Base-by-base conservation (phyloP, 2,888 invertebrate genomes). In the Cryptocephalus moraei region DNA sequence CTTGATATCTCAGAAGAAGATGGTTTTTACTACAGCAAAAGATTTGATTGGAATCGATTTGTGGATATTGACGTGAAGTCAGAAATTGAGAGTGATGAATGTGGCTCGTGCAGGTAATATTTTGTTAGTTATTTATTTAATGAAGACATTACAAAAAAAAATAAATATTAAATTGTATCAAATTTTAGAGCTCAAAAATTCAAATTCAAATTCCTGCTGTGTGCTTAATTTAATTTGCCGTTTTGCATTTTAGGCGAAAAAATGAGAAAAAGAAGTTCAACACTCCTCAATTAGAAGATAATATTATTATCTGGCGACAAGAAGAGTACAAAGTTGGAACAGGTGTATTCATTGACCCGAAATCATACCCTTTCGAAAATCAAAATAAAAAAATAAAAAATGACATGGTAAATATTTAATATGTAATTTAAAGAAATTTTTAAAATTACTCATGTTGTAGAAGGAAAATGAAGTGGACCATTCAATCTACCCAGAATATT, bases 401-500 rank as follows among this genome's bases (percentile, higher is more conserved):
- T 31, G 42, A 42, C 31, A 33, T 32, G 8, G 22, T 22, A 22
- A 42, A 9, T 42, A 32, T 31, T 32, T 31, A 32, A 22, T 6
- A 22, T 22, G 8, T 14, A 39, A 39, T 8, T 39, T 2, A 10
- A 39, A 10, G 8, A 14, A 39, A 8, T 48, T 44, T 12, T 11
- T 9, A 41, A 42, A 9, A 31, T 32, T 38, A 44, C 41, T 33
- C 2, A 8, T 22, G 13, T 54, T 56, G 40, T 34, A 56, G 53
- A 55, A 55, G 52, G 62, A 61, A 43, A 75, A 75, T 44, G 71
- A 75, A 55, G 75, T 81, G 1, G 84, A 90, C 67, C 85, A 86
- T 64, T 76, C 79, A n/a, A 64, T 81, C 33, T 90, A 86, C 63
- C 82, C 90, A 1, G 91, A 91, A 66, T 82, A 80, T 59, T 90